Base-by-base conservation (phyloP, 2,888 invertebrate species). In the Nudaria mundana region DNA sequence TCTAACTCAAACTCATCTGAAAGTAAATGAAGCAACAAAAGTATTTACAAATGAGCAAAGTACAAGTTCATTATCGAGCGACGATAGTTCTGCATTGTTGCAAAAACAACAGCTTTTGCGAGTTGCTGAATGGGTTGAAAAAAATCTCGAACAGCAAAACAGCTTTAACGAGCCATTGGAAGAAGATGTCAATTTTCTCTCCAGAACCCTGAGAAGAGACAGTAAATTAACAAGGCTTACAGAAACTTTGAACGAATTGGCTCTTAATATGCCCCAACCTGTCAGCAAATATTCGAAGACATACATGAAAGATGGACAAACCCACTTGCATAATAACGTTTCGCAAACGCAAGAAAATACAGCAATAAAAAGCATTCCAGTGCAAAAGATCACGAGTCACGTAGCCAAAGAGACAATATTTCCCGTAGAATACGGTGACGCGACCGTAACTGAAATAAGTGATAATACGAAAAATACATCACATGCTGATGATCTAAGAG, bases 61-160 rank as follows among this genome's bases (percentile, higher is more conserved):
- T 45, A 89, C 88, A 1, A 90, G 89, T 52, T 90, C 89, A 0
- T 56, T 90, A 24, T 90, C 89, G 1, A 89, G 89, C 45, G 89
- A 90, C 35, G 89, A 90, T 37, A 89, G 89, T 48, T 89, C 89
- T 22, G 91, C 91, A 1, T 58, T 91, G 50, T 56, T 92, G 39
- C 89, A 92, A 37, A 90, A 92, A 14, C 92, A 92, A 47, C 93
- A 93, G 46, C 65, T 93, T 48, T 91, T 92, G 12, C 85, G 93
- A 54, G 94, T 95, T 7, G 94, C 94, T 0, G 94, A 95, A 59
- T 94, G 94, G 94, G 93, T 95, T 12, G 92, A 93, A 69, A 92
- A 91, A 55, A 93, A 92, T 59, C 71, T 91, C 65, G 89, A 88
- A 42, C 89, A 85, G 44, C 89, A 87, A 44, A 88, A 85, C 36